A percentile compares a stretch with the other conserved stretches of the same genome.
These are phyloP conservation scores for Nomada ruficornis DNA, from an alignment of 2,888 invertebrate species.

Conservation along the genomic window DNA sequence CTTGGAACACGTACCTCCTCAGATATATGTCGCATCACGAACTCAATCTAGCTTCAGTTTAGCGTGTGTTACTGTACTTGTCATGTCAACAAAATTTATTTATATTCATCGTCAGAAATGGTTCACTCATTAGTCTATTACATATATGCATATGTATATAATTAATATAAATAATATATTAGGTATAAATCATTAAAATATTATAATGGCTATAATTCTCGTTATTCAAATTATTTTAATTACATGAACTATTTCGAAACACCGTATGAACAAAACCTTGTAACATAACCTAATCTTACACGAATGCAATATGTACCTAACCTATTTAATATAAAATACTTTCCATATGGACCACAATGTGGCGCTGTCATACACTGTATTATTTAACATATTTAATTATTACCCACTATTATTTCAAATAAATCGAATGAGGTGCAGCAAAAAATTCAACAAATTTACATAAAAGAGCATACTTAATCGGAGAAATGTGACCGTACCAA, in stretches of 20 bases:
- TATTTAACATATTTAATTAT: constrained; percentile 48
- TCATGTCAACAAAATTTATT: too few species aligned
- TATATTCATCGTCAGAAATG: too few species aligned
- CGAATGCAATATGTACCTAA: constrained; percentile 42
- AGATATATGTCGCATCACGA: too few species aligned
- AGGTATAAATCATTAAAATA: background rate
- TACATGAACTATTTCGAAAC: constrained; percentile 20
- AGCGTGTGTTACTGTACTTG: too few species aligned
- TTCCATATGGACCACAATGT: constrained; percentile 45
- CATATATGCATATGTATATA: too few species aligned
- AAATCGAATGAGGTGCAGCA: constrained; percentile 7
- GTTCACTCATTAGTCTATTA: too few species aligned
- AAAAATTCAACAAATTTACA: constrained; percentile 10
- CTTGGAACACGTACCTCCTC: too few species aligned
- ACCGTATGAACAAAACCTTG: constrained; percentile 18
- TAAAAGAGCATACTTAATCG: background rate
- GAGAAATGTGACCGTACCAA: background rate
- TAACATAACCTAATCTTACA: constrained; percentile 50
- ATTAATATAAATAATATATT: background rate
- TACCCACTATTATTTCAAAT: constrained; percentile 26
- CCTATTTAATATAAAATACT: constrained; percentile 40
- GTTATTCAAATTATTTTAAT: background rate
- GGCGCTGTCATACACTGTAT: constrained; percentile 56
- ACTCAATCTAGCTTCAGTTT: too few species aligned
- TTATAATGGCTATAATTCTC: background rate